Evolutionary conservation across 2,113 vertebrate species (phyloP).

Genomic region (Rhinoderma darwinii): DNA sequence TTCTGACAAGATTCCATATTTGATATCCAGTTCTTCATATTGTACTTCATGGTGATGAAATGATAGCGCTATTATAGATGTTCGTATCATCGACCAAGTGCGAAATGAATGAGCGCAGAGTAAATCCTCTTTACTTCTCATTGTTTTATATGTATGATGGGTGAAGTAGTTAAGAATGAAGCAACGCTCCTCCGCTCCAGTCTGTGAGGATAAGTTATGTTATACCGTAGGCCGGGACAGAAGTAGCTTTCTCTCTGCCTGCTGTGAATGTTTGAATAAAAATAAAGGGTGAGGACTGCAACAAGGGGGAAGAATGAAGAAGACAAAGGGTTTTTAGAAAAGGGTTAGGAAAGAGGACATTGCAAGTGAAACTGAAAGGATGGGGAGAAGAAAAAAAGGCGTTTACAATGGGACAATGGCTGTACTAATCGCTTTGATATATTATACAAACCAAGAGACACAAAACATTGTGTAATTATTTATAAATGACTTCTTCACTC

Average conservation of each 20-base stretch:
- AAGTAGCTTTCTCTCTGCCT: constrained; percentile 89
- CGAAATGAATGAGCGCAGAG: not conserved
- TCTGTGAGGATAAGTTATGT: constrained; percentile 79
- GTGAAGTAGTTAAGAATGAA: not conserved
- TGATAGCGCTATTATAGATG: not conserved
- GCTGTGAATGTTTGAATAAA: constrained; percentile 98
- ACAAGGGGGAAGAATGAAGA: constrained; percentile 95
- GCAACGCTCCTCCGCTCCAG: constrained; percentile 75
- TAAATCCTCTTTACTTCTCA: not conserved
- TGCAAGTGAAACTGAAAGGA: constrained; percentile 93
- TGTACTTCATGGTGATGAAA: not conserved
- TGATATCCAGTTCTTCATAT: not conserved
- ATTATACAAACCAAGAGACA: constrained; percentile 99
- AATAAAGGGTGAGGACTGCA: constrained; percentile 94
- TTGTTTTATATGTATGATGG: not conserved
- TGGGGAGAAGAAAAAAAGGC: constrained; percentile 76
- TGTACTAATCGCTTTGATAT: constrained; percentile 99
- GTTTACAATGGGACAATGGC: constrained; percentile 97
- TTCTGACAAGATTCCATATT: not conserved
- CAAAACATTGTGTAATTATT: constrained; percentile 99
- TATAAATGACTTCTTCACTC: constrained; percentile 98
- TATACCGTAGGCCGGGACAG: constrained; percentile 82
- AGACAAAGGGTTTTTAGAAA: constrained; percentile 95
- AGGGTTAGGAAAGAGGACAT: constrained; percentile 94
- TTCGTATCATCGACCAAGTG: not conserved